Percentiles rank a stretch among this genome's conserved stretches.
phyloP scores from a whole-genome alignment of 2,797 vertebrate species.

The Lindbergichthys nudifrons region DNA sequence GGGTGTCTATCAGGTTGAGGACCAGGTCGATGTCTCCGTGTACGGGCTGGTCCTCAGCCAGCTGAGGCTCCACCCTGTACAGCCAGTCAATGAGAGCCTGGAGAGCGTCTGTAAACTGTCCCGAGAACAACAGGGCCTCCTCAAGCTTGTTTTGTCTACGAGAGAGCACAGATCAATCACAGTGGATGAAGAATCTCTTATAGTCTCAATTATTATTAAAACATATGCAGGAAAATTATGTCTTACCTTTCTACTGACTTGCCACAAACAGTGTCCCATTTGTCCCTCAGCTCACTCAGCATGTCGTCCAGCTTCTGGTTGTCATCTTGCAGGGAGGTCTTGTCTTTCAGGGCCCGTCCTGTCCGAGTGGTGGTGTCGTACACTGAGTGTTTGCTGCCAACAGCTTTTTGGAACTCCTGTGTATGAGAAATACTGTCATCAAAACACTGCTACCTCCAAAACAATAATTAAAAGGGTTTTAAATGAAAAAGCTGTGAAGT shows the following conservation, averaged over 20 bases:
- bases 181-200: not conserved
- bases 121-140: slow-evolving; percentile 96
- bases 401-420: slow-evolving; percentile 96
- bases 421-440: slow-evolving; percentile 15
- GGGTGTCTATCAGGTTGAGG: slow-evolving; percentile 97
- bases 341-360: slow-evolving; percentile 95
- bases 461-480: not conserved
- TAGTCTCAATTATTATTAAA: too few relatives aligned
- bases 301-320: slow-evolving; percentile 96
- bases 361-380: slow-evolving; percentile 95
- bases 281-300: slow-evolving; percentile 97
- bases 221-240: not conserved
- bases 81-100: slow-evolving; percentile 99
- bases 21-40: slow-evolving; percentile 98
- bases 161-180: slow-evolving; percentile 32
- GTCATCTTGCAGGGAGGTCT: slow-evolving; percentile 93
- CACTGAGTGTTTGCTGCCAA: slow-evolving; percentile 97
- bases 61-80: slow-evolving; percentile 95
- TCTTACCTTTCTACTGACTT: slow-evolving; percentile 97
- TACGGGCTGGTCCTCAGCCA: slow-evolving; percentile 97
- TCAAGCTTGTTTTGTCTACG: slow-evolving; percentile 98
- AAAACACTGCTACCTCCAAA: not conserved
- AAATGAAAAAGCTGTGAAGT: not conserved
- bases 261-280: slow-evolving; percentile 98
- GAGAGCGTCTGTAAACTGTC: slow-evolving; percentile 97